Percentiles rank a stretch among this genome's conserved stretches.
Conservation (phyloP, 2,113 vertebrate species). For the Aegithalos caudatus region DNA sequence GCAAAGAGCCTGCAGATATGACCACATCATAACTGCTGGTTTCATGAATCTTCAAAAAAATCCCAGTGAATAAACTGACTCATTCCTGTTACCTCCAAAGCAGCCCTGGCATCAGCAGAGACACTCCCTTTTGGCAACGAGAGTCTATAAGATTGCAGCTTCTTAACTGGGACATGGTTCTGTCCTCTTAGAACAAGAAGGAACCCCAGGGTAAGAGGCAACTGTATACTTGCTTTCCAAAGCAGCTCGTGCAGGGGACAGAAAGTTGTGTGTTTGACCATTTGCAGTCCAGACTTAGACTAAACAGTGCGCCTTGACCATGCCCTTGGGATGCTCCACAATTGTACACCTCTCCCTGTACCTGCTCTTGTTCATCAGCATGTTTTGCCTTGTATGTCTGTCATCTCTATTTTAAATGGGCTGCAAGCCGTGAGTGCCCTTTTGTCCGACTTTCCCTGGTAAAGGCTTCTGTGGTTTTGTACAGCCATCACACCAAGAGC, state of each 20-base stretch:
- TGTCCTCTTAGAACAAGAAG: not conserved
- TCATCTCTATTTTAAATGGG: not conserved
- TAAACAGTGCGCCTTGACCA: not conserved
- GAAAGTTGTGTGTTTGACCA: not conserved
- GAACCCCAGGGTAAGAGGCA: not conserved
- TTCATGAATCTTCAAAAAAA: not conserved
- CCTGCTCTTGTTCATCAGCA: not conserved
- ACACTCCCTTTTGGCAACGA: not conserved
- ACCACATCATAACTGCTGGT: not conserved
- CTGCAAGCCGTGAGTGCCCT: not conserved
- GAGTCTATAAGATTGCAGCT: not conserved
- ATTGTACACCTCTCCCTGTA: not conserved
- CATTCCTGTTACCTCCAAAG: not conserved
- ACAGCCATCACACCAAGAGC: not conserved
- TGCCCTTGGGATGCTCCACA: not conserved
- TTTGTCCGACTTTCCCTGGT: not conserved
- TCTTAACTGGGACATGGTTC: not conserved
- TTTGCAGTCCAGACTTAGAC: not conserved
- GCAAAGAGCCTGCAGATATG: not conserved
- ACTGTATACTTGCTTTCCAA: not conserved
- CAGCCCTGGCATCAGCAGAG: not conserved
- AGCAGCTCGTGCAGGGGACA: fast-evolving
- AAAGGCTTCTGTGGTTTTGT: not conserved
- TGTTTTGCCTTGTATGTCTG: not conserved
- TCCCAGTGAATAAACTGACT: not conserved